A percentile compares a stretch with the other conserved stretches of the same genome.
These are phyloP conservation scores for Agonopterix arenella DNA, from an alignment of 2,888 invertebrate genomes.

Conservation along the genomic window DNA sequence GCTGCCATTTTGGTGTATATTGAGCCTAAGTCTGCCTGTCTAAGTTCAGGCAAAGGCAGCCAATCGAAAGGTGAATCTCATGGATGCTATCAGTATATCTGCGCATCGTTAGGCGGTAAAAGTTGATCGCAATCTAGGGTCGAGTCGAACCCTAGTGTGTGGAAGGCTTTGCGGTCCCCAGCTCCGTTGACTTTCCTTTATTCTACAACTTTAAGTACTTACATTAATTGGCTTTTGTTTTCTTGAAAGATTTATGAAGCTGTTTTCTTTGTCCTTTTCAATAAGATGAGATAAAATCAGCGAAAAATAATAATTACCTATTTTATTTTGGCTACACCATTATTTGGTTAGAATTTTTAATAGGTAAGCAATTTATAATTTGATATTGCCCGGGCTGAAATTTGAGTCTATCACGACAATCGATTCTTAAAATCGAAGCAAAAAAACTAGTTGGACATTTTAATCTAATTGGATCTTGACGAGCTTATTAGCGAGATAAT, in stretches of 20 bases:
- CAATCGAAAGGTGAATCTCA: slow-evolving; percentile 12
- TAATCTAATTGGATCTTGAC: no score
- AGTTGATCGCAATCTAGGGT: slow-evolving; percentile 21
- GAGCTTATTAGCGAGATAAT: no score
- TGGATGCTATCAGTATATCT: slow-evolving; percentile 17
- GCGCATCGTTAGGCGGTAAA: slow-evolving; percentile 21
- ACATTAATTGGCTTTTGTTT: background rate
- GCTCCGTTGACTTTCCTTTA: slow-evolving; percentile 3
- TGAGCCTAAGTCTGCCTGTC: background rate
- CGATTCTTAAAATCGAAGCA: no score
- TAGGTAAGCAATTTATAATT: no score
- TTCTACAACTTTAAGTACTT: background rate
- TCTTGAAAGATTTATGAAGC: background rate
- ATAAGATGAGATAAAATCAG: no score
- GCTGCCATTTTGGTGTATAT: no score
- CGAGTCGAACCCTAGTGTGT: slow-evolving; percentile 5
- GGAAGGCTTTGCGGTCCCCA: slow-evolving; percentile 16
- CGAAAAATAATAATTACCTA: no score
- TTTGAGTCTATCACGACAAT: no score
- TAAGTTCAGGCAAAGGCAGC: slow-evolving; percentile 1
- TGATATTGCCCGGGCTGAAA: no score
- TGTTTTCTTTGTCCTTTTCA: background rate
- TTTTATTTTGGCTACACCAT: no score
- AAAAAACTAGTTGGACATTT: no score
- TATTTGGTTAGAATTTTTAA: no score